Evolutionary conservation across 2,113 vertebrate genomes (phyloP), one percentile per base, ranked within the genome.

Genomic region (Taurulus bubalis): DNA sequence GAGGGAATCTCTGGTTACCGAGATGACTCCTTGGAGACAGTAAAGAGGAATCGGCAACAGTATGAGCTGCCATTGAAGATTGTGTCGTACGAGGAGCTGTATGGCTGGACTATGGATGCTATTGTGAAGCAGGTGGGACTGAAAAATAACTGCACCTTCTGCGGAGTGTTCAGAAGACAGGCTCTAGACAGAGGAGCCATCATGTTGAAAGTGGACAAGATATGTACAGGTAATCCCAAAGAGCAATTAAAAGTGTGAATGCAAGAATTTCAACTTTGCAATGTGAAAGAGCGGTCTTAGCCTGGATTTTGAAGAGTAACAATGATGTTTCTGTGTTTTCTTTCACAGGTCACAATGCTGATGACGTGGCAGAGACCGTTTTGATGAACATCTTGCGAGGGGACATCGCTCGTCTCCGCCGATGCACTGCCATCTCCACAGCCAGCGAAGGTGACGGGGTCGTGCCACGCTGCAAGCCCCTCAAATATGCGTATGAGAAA

Each of bases 21-120:
- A 1, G 96, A 97, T 1, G 97, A 95, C 67, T 97, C 96, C 30
- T 84, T 97, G 88, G 96, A 96, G 71, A 96, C 97, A 0, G 96
- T 98, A 49, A 95, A 94, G 75, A 95, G 95, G 85, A 95, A 96
- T 85, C 96, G 96, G 28, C 93, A 90, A 42, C 93, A 94, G 86
- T 97, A 96, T 53, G 95, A 94, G 1, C 94, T 97, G 72, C 97
- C 96, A 0, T 93, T 98, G 47, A 97, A 95, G 77, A 90, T 97
- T 0, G 94, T 98, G 82, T 96, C 97, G 3, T 97, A 98, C 16
- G 92, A 93, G 16, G 95, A 97, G 81, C 94, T 98, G 14, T 98
- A 97, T 2, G 96, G 97, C 84, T 98, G 97, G 97, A 97, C 96
- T 3, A 97, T 97, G 97, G 97, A 97, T 42, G 95, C 95, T 16